Evolutionary conservation across 2,888 invertebrate genomes (phyloP), one percentile per base, ranked within the genome.

Genomic region (Invenusta paracnida): DNA sequence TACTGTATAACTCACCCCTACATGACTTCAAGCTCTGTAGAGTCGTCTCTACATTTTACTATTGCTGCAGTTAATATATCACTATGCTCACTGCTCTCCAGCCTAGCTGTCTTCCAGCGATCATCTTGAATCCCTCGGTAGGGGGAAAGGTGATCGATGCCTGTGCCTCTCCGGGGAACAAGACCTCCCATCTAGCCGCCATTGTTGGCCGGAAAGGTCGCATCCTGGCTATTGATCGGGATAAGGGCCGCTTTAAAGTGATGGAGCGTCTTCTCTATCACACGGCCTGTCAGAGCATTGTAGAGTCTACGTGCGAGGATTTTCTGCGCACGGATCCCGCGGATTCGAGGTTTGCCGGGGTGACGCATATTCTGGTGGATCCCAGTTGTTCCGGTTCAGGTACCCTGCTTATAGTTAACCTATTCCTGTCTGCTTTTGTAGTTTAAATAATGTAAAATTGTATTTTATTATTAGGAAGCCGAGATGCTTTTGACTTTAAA

Each of bases 131-230:
- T 82, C 95, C 97, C 0, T 92, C 94, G 23, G 91, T 94, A 0
- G 95, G 95, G 5, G 93, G 95, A 88, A 92, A 93, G 0, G 94
- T 96, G 0, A 91, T 99, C 86, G 99, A 99, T 91, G 95, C 96
- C 94, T 99, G 99, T 91, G 96, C 98, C 0, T 98, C 99, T 0
- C 99, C 99, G 0, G 99, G 99, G 67, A 97, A 92, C 88, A 92
- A 92, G 87, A 91, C 91, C 0, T 94, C 95, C 13, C 96, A 97
- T 90, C 91, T 97, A 0, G 96, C 13, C 1, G 85, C 86, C 27
- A 85, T 28, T 29, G 29, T 85, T 29, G 23, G 30, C 85, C 29
- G 23, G 1, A 31, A 1, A 1, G 85, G 83, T 1, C 27, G 82
- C 25, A 28, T 82, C 1, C 83, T 83, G 25, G 85, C 85, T 30